Conservation (phyloP, 1,140 invertebrate species). For the Nasonia longicornis region DNA sequence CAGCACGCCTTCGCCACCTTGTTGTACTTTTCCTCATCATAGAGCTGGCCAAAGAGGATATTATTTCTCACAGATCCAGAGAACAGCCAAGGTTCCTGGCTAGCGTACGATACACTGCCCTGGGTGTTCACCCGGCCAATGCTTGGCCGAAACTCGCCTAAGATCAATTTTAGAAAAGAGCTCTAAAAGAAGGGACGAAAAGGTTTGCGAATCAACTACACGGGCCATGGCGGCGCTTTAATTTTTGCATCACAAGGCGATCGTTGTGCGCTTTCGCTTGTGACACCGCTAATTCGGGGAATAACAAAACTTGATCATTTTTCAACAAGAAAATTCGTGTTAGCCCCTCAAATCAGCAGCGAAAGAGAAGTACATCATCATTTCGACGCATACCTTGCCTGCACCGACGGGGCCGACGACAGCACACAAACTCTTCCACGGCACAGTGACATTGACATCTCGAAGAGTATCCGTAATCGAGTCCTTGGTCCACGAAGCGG, state of each 20-base stretch:
- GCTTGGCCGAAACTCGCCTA: slow-evolving; percentile 77
- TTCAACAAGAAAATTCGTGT: background rate
- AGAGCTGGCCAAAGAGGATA: slow-evolving; percentile 70
- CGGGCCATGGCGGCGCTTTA: background rate
- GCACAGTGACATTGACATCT: slow-evolving; percentile 75
- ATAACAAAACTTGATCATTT: too few relatives aligned
- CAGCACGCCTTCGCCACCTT: slow-evolving; percentile 81
- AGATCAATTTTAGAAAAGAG: slow-evolving; percentile 79
- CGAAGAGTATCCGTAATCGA: slow-evolving; percentile 70
- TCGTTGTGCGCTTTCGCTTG: background rate
- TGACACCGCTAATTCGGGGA: background rate
- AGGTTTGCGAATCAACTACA: slow-evolving; percentile 21
- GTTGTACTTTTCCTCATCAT: slow-evolving; percentile 76
- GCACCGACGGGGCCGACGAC: slow-evolving; percentile 85
- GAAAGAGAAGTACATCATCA: background rate
- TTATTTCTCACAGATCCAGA: slow-evolving; percentile 55
- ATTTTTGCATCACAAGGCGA: too few relatives aligned
- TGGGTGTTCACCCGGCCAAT: slow-evolving; percentile 75
- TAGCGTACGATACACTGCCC: slow-evolving; percentile 77
- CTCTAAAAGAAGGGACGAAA: slow-evolving; percentile 69
- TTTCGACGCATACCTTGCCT: slow-evolving; percentile 77
- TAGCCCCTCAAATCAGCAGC: background rate
- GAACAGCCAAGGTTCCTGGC: slow-evolving; percentile 80
- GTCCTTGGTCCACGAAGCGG: slow-evolving; percentile 19
- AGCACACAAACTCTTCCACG: slow-evolving; percentile 77